phyloP scores from a whole-genome alignment of 2,797 vertebrate species.

The Sandelia bainsii region DNA sequence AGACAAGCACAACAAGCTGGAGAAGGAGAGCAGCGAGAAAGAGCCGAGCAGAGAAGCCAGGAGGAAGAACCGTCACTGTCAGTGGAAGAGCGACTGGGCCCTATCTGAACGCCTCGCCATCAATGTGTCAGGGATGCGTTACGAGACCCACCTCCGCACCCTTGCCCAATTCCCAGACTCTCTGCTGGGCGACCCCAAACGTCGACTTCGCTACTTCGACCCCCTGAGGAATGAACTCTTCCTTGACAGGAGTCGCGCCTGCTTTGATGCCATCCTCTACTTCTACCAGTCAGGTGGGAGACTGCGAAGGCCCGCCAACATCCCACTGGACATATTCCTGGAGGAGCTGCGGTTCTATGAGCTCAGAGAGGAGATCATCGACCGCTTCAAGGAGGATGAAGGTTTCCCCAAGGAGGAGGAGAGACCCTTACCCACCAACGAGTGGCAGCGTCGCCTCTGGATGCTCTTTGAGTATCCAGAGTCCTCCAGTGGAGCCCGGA shows the following conservation, averaged over 20 bases:
- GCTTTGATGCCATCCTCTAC: constrained; percentile 95
- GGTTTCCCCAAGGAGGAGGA: constrained; percentile 89
- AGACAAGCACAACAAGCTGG: constrained; percentile 73
- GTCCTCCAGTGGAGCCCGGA: constrained; percentile 89
- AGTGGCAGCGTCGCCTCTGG: constrained; percentile 88
- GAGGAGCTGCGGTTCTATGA: constrained; percentile 95
- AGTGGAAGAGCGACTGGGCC: constrained; percentile 72
- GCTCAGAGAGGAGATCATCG: constrained; percentile 88
- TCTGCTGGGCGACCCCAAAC: constrained; percentile 89
- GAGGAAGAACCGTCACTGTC: constrained; percentile 53
- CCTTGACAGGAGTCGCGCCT: constrained; percentile 92
- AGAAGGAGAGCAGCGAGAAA: constrained; percentile 69
- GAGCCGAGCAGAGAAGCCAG: constrained; percentile 10
- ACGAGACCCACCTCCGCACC: constrained; percentile 92
- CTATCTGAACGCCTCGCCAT: constrained; percentile 89
- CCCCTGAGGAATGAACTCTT: constrained; percentile 91
- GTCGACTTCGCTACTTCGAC: constrained; percentile 91
- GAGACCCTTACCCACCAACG: constrained; percentile 83
- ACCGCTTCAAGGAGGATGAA: constrained; percentile 91
- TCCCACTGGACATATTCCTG: constrained; percentile 94
- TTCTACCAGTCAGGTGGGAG: constrained; percentile 95
- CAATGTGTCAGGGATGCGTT: constrained; percentile 93
- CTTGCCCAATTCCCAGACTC: constrained; percentile 93
- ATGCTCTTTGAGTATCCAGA: constrained; percentile 95
- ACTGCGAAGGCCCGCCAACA: constrained; percentile 88